These are phyloP conservation scores for Salvelinus namaycush DNA, from an alignment of 2,113 vertebrate species.

Conservation along the genomic window DNA sequence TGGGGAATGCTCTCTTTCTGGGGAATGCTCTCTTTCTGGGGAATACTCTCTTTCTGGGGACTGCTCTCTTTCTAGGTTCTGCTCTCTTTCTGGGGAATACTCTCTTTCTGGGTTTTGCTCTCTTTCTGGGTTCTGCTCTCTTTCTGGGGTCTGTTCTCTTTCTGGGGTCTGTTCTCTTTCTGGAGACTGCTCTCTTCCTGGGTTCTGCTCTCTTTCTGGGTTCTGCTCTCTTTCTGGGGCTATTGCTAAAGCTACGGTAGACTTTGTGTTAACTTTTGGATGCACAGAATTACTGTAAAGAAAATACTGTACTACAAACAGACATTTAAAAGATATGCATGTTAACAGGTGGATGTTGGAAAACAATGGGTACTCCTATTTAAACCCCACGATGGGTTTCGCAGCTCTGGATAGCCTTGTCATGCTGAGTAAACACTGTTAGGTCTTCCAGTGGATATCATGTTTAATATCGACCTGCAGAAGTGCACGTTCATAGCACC, in stretches of 20 bases:
- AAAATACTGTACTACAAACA: neutral
- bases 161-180: neutral
- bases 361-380: slow-evolving; percentile 11
- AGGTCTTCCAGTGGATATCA: slow-evolving; percentile 40
- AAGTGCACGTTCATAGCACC: slow-evolving; percentile 39
- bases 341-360: slow-evolving; percentile 17
- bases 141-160: too few species aligned
- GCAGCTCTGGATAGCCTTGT: slow-evolving; percentile 36
- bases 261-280: neutral
- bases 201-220: neutral
- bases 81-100: too few species aligned
- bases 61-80: slow-evolving; percentile 1
- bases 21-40: too few species aligned
- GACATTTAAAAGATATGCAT: neutral
- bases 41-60: neutral
- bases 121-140: too few species aligned
- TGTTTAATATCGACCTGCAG: slow-evolving; percentile 62
- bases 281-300: neutral
- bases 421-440: slow-evolving; percentile 49
- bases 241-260: too few species aligned
- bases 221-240: slow-evolving; percentile 13
- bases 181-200: too few species aligned
- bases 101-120: too few species aligned
- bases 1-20: too few species aligned
- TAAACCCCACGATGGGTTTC: slow-evolving; percentile 42